phyloP scores from a whole-genome alignment of 2,797 vertebrate genomes.

The Rhadinocentrus ornatus region DNA sequence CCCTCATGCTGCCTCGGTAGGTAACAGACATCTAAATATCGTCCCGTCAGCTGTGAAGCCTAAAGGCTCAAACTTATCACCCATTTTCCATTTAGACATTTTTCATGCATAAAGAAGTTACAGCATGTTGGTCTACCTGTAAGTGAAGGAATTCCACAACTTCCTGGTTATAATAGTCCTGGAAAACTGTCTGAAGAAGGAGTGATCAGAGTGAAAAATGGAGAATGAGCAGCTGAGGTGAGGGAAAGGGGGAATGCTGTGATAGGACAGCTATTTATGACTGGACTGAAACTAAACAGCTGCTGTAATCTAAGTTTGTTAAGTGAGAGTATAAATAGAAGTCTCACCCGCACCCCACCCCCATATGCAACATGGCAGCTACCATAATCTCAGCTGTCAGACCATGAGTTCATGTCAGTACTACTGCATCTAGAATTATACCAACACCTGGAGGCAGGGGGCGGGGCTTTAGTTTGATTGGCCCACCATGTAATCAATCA shows the following conservation, averaged over 20 bases:
- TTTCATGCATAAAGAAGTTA: too few relatives aligned
- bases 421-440: too few relatives aligned
- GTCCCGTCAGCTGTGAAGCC: neutral
- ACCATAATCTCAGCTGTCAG: conserved; percentile 67
- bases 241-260: conserved; percentile 15
- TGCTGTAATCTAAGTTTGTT: conserved; percentile 84
- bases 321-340: conserved; percentile 89
- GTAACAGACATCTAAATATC: conserved; percentile 74
- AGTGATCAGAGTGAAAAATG: conserved; percentile 37
- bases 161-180: conserved; percentile 21
- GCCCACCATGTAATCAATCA: too few relatives aligned
- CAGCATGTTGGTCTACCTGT: conserved; percentile 47
- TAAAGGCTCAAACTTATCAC: too few relatives aligned
- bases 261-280: conserved; percentile 80
- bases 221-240: conserved; percentile 17
- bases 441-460: too few relatives aligned
- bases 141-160: conserved; percentile 36
- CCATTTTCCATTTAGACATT: too few relatives aligned
- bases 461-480: too few relatives aligned
- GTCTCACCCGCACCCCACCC: conserved; percentile 50
- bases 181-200: conserved; percentile 30
- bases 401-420: too few relatives aligned
- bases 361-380: conserved; percentile 61
- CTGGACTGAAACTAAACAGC: conserved; percentile 87
- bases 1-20: conserved; percentile 10